These are phyloP conservation scores for Chymomyza amoena DNA, from an alignment of 2,888 invertebrate genomes.

Conservation along the genomic window DNA sequence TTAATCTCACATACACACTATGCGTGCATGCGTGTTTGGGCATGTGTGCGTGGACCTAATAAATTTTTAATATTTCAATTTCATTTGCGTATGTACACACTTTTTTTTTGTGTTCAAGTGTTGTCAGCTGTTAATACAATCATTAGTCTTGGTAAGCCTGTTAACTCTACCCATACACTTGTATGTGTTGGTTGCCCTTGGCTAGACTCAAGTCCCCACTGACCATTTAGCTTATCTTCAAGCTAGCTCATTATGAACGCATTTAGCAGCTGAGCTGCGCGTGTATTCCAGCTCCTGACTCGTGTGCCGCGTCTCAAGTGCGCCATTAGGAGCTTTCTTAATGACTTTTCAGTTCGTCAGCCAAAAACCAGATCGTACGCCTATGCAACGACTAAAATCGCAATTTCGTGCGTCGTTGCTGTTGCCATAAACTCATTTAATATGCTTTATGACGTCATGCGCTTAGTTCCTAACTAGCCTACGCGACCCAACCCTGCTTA, in stretches of 20 bases:
- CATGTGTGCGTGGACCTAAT: conserved; percentile 23
- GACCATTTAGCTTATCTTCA: conserved; percentile 46
- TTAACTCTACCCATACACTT: not conserved
- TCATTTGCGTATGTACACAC: conserved; percentile 27
- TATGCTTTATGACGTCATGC: conserved; percentile 69
- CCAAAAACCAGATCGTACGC: not conserved
- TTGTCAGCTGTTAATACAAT: conserved; percentile 6
- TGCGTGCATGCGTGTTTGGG: not conserved
- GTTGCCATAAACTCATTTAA: conserved; percentile 58
- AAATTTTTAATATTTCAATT: conserved; percentile 69
- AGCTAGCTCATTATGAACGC: conserved; percentile 47
- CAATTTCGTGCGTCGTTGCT: conserved; percentile 2
- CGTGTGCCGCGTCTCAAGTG: conserved; percentile 51
- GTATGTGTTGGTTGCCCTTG: not conserved
- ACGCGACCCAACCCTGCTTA: not conserved
- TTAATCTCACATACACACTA: not conserved
- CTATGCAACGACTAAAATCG: not conserved
- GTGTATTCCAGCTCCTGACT: conserved; percentile 13
- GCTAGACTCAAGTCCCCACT: conserved; percentile 26
- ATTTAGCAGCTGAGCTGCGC: not conserved
- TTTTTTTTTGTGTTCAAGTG: not conserved
- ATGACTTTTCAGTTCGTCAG: conserved; percentile 65
- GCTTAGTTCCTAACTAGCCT: conserved; percentile 36
- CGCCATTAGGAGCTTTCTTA: conserved; percentile 68
- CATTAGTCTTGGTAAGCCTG: not conserved